Evolutionary conservation across 2,113 vertebrate species (phyloP).

Genomic region (Barbus barbus): DNA sequence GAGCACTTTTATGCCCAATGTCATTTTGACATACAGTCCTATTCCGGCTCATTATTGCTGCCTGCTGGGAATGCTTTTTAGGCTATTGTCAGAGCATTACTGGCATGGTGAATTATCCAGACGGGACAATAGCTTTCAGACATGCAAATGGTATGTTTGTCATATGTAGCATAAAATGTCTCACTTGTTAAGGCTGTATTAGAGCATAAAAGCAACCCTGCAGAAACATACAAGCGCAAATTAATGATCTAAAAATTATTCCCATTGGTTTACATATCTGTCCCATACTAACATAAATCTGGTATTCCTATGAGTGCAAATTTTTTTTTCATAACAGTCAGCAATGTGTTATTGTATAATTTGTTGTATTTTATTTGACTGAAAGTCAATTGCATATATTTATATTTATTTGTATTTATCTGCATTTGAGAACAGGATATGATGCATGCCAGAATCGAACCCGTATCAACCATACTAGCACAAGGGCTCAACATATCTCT

Average conservation of each 20-base stretch:
- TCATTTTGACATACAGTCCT: conserved; percentile 69
- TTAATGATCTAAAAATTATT: conserved; percentile 1
- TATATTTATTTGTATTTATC: no score
- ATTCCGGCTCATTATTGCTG: conserved; percentile 66
- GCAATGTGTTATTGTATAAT: background rate
- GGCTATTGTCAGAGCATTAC: conserved; percentile 65
- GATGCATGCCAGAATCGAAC: background rate
- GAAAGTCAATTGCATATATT: no score
- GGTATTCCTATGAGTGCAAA: background rate
- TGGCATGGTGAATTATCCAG: conserved; percentile 65
- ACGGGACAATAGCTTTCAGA: conserved; percentile 42
- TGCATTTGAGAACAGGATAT: no score
- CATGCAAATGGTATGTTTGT: conserved; percentile 10
- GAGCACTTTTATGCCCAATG: conserved; percentile 65
- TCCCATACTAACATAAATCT: background rate
- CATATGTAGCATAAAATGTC: conserved; percentile 26
- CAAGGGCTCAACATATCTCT: no score
- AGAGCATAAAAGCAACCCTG: background rate
- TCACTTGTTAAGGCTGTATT: background rate
- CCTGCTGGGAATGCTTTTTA: conserved; percentile 65
- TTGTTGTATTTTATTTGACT: background rate
- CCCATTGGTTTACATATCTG: background rate
- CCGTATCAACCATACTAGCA: background rate
- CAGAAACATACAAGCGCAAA: background rate
- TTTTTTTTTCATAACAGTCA: background rate